Conservation (phyloP, 2,888 invertebrate species). For the Brachyptera putata region DNA sequence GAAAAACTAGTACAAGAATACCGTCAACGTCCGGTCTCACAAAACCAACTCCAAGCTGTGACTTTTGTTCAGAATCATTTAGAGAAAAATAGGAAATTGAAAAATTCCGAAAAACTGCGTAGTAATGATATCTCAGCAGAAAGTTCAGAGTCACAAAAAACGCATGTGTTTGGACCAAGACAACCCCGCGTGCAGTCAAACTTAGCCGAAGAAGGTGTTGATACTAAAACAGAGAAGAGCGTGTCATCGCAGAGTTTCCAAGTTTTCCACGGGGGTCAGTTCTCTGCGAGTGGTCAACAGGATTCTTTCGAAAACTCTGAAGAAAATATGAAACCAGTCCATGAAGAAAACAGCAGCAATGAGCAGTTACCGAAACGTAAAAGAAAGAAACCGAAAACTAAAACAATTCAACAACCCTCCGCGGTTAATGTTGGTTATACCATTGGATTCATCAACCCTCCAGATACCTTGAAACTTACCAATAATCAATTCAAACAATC, state of each 20-base stretch:
- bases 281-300: background rate
- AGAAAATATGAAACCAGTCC: too few species aligned
- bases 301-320: background rate
- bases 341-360: too few species aligned
- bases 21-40: background rate
- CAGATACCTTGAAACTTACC: background rate
- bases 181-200: background rate
- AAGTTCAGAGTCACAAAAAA: background rate
- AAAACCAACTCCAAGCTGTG: background rate
- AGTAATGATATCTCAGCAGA: too few species aligned
- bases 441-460: constrained; percentile 7
- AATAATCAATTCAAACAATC: background rate
- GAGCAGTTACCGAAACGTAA: background rate
- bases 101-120: background rate
- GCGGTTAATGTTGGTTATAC: constrained; percentile 14
- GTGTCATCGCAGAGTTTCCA: constrained; percentile 9
- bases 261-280: constrained; percentile 9
- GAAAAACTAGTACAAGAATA: background rate
- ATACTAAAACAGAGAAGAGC: background rate
- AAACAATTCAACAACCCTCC: background rate
- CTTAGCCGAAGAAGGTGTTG: background rate
- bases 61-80: background rate
- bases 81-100: background rate
- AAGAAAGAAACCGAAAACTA: background rate
- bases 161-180: background rate